phyloP scores from a whole-genome alignment of 2,113 vertebrate species.

The Hemichromis elongatus region DNA sequence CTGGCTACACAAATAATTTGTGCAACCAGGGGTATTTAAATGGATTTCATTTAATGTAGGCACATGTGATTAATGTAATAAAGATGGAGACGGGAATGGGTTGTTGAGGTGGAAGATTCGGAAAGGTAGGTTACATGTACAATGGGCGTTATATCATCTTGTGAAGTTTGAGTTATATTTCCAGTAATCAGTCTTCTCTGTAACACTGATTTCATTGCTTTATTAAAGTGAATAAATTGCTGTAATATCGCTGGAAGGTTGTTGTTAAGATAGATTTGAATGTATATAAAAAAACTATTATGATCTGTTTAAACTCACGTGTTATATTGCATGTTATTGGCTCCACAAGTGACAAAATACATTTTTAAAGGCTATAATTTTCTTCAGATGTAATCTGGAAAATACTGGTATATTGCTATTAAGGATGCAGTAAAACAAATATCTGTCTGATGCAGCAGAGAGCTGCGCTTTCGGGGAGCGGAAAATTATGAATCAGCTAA shows the following conservation, averaged over 20 bases:
- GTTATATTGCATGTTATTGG: neutral
- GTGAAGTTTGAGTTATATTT: neutral
- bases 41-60: slow-evolving; percentile 55
- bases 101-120: neutral
- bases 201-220: neutral
- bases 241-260: neutral
- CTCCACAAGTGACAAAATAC: neutral
- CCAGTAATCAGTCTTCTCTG: neutral
- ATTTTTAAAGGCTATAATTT: neutral
- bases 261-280: neutral
- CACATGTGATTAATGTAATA: slow-evolving; percentile 51
- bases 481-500: slow-evolving; percentile 55
- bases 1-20: slow-evolving; percentile 70
- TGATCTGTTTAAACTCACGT: neutral
- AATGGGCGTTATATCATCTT: neutral
- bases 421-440: slow-evolving; percentile 27
- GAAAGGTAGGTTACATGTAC: neutral
- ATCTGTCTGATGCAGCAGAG: slow-evolving; percentile 1
- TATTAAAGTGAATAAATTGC: neutral
- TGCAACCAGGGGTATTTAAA: slow-evolving; percentile 55
- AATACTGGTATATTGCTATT: slow-evolving; percentile 8
- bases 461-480: neutral
- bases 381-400: neutral
- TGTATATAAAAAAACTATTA: neutral
- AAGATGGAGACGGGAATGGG: neutral